Percentiles rank a stretch among this genome's conserved stretches.
phyloP scores from a whole-genome alignment of 2,888 invertebrate genomes.

The Mycogona germanica region DNA sequence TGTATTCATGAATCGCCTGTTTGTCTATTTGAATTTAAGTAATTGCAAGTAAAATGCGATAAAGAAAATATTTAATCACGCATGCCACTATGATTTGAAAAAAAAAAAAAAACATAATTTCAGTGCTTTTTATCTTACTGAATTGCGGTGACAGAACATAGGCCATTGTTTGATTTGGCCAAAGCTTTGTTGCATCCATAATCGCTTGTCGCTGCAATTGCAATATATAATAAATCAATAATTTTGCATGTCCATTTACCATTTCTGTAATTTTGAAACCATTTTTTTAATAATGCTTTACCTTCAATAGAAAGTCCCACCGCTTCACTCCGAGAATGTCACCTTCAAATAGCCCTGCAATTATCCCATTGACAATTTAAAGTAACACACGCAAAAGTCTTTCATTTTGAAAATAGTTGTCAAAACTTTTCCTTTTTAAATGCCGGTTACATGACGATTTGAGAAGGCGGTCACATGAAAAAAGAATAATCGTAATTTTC shows the following conservation, averaged over 20 bases:
- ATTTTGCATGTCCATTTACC: not conserved
- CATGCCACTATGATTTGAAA: not conserved
- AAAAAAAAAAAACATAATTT: not conserved
- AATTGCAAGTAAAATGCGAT: not conserved
- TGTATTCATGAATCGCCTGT: not conserved
- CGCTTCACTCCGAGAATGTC: not conserved
- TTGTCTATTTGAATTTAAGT: too few species aligned
- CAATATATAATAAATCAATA: not conserved
- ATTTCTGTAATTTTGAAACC: not conserved
- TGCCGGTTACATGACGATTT: too few species aligned
- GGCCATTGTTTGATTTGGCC: constrained; percentile 29
- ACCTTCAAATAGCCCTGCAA: constrained; percentile 6
- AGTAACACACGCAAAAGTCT: too few species aligned
- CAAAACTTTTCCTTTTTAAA: too few species aligned
- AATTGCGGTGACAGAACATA: constrained; percentile 30
- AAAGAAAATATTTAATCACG: not conserved
- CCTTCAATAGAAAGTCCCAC: not conserved
- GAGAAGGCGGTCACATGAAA: too few species aligned
- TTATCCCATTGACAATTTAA: too few species aligned
- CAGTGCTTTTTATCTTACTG: constrained; percentile 23
- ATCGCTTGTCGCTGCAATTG: constrained; percentile 27
- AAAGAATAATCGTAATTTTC: too few species aligned
- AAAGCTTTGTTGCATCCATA: constrained; percentile 24
- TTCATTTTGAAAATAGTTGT: too few species aligned
- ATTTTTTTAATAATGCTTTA: not conserved